Percentiles rank a stretch among this genome's conserved stretches.
Conservation (phyloP, 2,888 invertebrate species). For the Antheraea yamamai region DNA sequence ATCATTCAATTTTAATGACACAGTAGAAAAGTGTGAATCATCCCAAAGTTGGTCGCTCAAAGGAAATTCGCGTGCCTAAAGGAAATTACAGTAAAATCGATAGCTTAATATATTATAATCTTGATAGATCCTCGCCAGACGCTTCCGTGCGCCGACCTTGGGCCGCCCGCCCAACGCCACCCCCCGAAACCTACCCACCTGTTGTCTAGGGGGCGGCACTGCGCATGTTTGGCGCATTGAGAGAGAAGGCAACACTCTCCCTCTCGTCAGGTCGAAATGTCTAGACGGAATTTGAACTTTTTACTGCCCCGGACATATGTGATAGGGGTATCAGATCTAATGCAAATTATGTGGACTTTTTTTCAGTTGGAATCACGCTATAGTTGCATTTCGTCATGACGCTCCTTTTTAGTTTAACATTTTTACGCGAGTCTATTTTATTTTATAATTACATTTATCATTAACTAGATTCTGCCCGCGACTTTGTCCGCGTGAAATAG, state of each 20-base stretch:
- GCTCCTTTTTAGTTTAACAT: too few relatives aligned
- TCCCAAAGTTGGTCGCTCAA: constrained; percentile 1
- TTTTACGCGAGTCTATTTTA: too few relatives aligned
- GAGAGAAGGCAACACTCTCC: constrained; percentile 52
- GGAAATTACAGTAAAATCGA: constrained; percentile 63
- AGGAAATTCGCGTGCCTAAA: constrained; percentile 35
- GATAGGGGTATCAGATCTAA: constrained; percentile 45
- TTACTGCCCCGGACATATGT: constrained; percentile 61
- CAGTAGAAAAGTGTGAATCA: background rate
- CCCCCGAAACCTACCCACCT: constrained; percentile 63
- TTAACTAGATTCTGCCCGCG: too few relatives aligned
- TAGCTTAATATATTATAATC: constrained; percentile 63
- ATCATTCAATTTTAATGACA: background rate
- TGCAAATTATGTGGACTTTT: constrained; percentile 47
- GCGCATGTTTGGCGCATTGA: constrained; percentile 75
- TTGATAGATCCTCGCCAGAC: constrained; percentile 71
- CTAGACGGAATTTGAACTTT: constrained; percentile 79
- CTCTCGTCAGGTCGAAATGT: constrained; percentile 77
- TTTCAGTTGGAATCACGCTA: background rate
- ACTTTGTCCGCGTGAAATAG: too few relatives aligned
- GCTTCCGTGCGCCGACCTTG: constrained; percentile 79
- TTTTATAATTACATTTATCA: too few relatives aligned
- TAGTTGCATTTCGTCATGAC: background rate
- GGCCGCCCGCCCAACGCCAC: constrained; percentile 49
- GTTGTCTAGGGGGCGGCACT: constrained; percentile 61